Evolutionary conservation across 2,888 invertebrate species (phyloP), one percentile per base, ranked within the genome.

Genomic region (Megastigmus dorsalis): DNA sequence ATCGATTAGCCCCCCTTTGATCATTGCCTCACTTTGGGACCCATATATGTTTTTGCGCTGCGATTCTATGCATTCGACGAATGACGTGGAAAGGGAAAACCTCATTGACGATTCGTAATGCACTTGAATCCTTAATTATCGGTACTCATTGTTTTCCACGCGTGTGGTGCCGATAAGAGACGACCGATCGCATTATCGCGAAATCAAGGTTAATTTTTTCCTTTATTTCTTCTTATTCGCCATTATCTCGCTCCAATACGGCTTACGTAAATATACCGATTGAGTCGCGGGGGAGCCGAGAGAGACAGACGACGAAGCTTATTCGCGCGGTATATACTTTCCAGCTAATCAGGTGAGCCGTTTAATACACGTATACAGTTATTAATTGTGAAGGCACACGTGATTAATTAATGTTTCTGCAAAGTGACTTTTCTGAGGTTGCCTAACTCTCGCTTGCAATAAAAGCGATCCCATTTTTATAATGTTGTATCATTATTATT

Each of bases 181-280:
- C 15, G 10, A n/a, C 5, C 10, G n/a, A 3, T 13, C 38, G 41
- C 23, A 63, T 23, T 55, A 33, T 23, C 6, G 15, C 10, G 54
- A 66, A 66, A 66, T 45, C 54, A 66, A 66, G 66, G 66, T 66
- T 55, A 36, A 66, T 54, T 52, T 30, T 66, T 66, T 54, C 38
- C 26, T 0, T 50, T 6, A 41, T 50, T 52, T 52, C 15, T 2
- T 10, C 15, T 45, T 52, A n/a, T n/a, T 63, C 28, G 0, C 23
- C 28, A 20, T 48, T 48, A 48, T 48, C 18, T 36, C 63, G 3
- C 3, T n/a, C 18, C 6, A 9, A 45, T 10, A 15, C 45, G 18
- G 9, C 30, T 38, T 36, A 52, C 52, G 26, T 65, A 63, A 50
- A 62, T 0, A n/a, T n/a, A n/a, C n/a, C n/a, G n/a, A n/a, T n/a